Percentiles rank a stretch among this genome's conserved stretches.
These are phyloP conservation scores for Prietella phreatophila DNA, from an alignment of 2,113 vertebrate species.

Conservation along the genomic window DNA sequence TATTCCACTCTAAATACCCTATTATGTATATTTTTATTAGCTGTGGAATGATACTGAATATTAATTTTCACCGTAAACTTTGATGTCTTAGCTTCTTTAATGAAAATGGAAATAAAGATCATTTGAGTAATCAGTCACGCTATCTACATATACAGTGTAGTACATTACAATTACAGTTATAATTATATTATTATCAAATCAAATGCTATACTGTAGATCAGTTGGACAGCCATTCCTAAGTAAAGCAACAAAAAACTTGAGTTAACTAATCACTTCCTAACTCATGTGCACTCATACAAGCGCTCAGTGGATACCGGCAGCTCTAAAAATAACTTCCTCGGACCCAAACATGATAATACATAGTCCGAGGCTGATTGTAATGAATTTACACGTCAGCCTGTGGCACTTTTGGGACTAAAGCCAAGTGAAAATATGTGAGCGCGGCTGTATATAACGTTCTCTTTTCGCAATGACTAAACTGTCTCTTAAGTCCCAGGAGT, in stretches of 20 bases:
- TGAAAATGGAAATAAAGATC: background rate
- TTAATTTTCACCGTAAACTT: background rate
- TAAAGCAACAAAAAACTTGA: background rate
- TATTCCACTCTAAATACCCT: background rate
- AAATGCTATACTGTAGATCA: no score
- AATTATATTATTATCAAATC: background rate
- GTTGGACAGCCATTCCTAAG: background rate
- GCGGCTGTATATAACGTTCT: constrained; percentile 15
- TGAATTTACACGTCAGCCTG: constrained; percentile 25
- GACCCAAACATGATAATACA: background rate
- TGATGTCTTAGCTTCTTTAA: background rate
- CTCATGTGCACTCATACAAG: background rate
- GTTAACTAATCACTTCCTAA: background rate
- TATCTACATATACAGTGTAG: background rate
- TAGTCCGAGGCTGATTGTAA: background rate
- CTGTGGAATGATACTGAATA: background rate
- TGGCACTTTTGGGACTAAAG: constrained; percentile 13
- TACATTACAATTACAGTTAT: background rate
- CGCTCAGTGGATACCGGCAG: background rate
- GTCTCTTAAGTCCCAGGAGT: constrained; percentile 24
- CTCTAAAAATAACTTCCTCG: constrained; percentile 25
- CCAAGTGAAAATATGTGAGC: constrained; percentile 11
- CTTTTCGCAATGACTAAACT: constrained; percentile 16
- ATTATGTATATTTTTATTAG: background rate
- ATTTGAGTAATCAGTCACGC: no score